Conservation (phyloP, 2,113 vertebrate species). For the Spheniscus mendiculus region DNA sequence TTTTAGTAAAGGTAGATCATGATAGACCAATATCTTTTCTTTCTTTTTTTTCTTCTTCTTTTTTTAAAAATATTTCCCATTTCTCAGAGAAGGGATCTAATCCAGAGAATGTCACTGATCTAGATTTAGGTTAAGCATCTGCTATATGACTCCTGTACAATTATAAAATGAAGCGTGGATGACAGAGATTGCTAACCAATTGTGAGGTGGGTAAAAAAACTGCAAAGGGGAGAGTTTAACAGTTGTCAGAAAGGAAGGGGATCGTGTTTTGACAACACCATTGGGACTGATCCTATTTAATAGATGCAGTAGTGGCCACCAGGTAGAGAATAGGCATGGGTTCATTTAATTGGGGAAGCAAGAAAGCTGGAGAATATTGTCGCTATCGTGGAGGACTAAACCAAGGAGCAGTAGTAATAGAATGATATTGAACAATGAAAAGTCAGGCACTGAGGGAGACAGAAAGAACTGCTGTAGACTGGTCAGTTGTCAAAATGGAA, state of each 20-base stretch:
- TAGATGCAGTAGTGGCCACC: background rate
- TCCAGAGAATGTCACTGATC: background rate
- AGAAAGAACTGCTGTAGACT: background rate
- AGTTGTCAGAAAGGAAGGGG: background rate
- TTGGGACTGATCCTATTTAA: background rate
- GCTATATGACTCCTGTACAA: background rate
- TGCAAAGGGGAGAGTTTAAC: background rate
- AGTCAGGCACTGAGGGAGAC: background rate
- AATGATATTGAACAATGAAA: background rate
- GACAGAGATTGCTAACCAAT: background rate
- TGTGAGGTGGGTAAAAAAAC: background rate
- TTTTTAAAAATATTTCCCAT: background rate
- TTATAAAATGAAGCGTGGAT: background rate
- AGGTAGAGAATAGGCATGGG: background rate
- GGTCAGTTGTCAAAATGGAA: background rate
- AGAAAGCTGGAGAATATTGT: background rate
- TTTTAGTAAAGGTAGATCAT: background rate
- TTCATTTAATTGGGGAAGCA: background rate
- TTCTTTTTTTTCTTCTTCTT: too few species aligned
- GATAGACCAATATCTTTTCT: background rate
- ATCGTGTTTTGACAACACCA: background rate
- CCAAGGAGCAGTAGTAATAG: background rate
- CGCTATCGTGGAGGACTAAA: background rate
- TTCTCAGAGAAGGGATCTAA: background rate
- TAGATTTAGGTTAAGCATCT: background rate